Base-by-base conservation (phyloP, 2,888 invertebrate genomes). In the Euplagia quadripunctaria region DNA sequence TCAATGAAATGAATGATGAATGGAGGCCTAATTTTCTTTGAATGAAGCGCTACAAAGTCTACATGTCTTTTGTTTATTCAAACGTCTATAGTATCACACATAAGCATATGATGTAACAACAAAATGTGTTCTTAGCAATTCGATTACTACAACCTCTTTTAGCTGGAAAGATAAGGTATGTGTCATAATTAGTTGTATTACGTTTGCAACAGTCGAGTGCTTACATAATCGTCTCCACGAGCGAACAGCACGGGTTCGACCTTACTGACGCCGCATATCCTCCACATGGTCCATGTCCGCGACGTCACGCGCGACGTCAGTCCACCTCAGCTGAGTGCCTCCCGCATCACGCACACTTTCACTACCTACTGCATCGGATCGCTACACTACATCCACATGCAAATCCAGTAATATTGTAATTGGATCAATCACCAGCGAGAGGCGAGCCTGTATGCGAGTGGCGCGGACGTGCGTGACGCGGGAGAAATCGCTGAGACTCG, bases 241-340 rank as follows among this genome's bases (percentile, higher is more conserved):
- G 90, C 90, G 86, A 94, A 93, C 87, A 94, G 90, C 87, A 90
- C 92, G 76, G 94, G 93, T 88, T 94, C 91, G 84, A 90, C 93
- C 90, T 94, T 95, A 94, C 93, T 94, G 92, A 94, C 93, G 91
- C 95, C 94, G 90, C 96, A 95, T 86, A 95, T 95, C 89, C 89
- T 95, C 95, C 95, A 95, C 96, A 96, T 95, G 93, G 94, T 92
- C 95, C 95, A 95, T 95, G 91, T 90, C 93, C 88, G 89, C 80
- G 87, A 90, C 93, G 91, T 91, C 93, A 92, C 89, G 86, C 82
- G 77, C 85, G 85, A 89, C 91, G 91, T 91, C 92, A 91, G 89
- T 78, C 74, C 84, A 73, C 88, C 90, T 88, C 94, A 93, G 93
- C 94, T 93, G 93, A 90, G 89, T 89, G 86, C 76, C 86, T 84